Percentiles rank a stretch among this genome's conserved stretches.
Conservation (phyloP, 1,140 invertebrate species). For the Trichonephila inaurata region DNA sequence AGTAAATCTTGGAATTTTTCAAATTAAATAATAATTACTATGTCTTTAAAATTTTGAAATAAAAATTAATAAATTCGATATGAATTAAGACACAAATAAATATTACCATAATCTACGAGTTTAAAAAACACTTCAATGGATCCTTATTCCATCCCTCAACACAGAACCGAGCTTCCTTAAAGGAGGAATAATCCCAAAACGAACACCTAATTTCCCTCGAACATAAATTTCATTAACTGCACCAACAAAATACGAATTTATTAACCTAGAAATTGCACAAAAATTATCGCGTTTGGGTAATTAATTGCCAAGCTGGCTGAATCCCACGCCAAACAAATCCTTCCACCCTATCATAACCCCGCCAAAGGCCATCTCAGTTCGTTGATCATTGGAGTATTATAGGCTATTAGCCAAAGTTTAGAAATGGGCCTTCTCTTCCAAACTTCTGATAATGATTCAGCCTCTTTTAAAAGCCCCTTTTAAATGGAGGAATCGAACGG, state of each 20-base stretch:
- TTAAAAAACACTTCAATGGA: no score
- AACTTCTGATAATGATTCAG: constrained; percentile 31
- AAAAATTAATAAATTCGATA: no score
- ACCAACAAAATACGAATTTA: constrained; percentile 28
- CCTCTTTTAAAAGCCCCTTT: constrained; percentile 59
- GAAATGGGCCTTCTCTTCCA: not conserved
- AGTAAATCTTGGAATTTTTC: no score
- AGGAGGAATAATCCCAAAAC: not conserved
- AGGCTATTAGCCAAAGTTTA: constrained; percentile 68
- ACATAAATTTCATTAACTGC: not conserved
- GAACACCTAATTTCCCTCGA: no score
- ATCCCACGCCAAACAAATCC: constrained; percentile 1
- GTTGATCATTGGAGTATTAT: constrained; percentile 62
- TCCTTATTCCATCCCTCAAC: not conserved
- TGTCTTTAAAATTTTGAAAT: no score
- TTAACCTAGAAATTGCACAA: not conserved
- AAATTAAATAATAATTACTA: no score
- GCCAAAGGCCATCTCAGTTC: constrained; percentile 21
- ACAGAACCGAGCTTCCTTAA: not conserved
- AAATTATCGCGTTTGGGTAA: not conserved
- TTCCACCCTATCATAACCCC: not conserved
- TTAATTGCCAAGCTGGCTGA: not conserved
- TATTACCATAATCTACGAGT: no score
- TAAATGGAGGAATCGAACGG: constrained; percentile 12
- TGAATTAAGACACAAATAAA: no score